Evolutionary conservation across 2,888 invertebrate genomes (phyloP), one percentile per base, ranked within the genome.

Genomic region (Agrotis segetum): DNA sequence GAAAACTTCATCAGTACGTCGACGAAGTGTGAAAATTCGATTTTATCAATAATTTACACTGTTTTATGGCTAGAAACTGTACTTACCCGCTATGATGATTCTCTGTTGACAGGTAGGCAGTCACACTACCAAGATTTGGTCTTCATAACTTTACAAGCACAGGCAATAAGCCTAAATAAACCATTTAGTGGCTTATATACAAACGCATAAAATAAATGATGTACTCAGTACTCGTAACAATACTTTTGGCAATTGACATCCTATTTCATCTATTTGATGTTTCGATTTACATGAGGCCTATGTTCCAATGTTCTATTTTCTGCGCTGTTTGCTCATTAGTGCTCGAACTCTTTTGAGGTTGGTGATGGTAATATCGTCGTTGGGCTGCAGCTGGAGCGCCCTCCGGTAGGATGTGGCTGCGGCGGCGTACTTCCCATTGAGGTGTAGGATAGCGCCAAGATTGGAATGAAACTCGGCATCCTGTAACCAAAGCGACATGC

Each of bases 401-500:
- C 97, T 97, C 84, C 98, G 96, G 93, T 99, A 99, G 74, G 98
- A 98, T 19, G 97, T 96, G 59, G 99, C 98, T 0, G 99, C 99
- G 81, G 99, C 98, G 40, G 97, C 96, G 87, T 98, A 98, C 93
- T 99, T 99, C 34, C 99, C 99, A 92, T 99, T 98, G 82, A 99
- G 96, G 95, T 99, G 99, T 73, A 99, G 96, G 90, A 99, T 99
- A 71, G 99, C 99, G 34, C 99, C 99, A 70, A 99, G 97, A 93
- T 99, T 99, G 88, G 99, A 99, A 94, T 99, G 99, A 72, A 98
- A 98, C 83, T 98, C 97, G 0, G 99, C 98, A 89, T 99, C 98
- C 97, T 98, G 93, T 29, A 88, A 90, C 79, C 75, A 85, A 88
- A 83, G 66, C 1, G 29, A 59, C 46, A 72, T 66, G 63, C 77